These are phyloP conservation scores for Ctenomys sociabilis DNA, from an alignment of 2,113 vertebrate species.

Conservation along the genomic window DNA sequence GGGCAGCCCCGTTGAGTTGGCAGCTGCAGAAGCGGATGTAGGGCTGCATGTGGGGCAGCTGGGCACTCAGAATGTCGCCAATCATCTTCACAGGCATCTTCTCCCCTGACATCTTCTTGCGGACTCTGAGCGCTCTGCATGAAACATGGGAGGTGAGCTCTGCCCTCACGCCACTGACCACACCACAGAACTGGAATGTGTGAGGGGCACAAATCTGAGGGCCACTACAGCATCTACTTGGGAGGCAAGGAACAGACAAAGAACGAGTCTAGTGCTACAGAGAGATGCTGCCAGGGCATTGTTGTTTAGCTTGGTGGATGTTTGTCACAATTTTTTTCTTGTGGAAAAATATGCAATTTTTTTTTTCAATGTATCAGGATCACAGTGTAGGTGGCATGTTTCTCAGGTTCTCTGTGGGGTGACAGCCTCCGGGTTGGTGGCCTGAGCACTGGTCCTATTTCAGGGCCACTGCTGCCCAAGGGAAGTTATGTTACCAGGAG, in stretches of 20 bases:
- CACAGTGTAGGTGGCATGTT: neutral
- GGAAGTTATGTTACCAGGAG: neutral
- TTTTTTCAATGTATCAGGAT: neutral
- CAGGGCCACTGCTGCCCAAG: neutral
- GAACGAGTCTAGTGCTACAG: neutral
- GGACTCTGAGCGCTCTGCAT: slow-evolving; percentile 93
- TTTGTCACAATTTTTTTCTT: neutral
- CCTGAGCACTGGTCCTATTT: neutral
- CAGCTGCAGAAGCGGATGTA: slow-evolving; percentile 99
- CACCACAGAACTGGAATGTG: too few relatives aligned
- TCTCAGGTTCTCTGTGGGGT: neutral
- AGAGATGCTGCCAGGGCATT: accelerated
- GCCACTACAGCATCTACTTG: neutral
- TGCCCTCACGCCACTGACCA: accelerated
- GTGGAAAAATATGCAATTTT: neutral
- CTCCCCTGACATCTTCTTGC: slow-evolving; percentile 99
- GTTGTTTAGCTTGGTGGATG: neutral
- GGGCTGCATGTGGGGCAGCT: slow-evolving; percentile 99
- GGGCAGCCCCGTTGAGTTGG: slow-evolving; percentile 97
- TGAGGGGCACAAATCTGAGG: neutral
- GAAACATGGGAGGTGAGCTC: slow-evolving; percentile 4
- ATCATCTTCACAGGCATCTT: slow-evolving; percentile 99
- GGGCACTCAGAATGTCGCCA: slow-evolving; percentile 97
- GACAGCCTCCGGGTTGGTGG: neutral
- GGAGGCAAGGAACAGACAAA: neutral